These are phyloP conservation scores for Metallyticus violacea DNA, from an alignment of 2,888 invertebrate genomes.

Conservation along the genomic window DNA sequence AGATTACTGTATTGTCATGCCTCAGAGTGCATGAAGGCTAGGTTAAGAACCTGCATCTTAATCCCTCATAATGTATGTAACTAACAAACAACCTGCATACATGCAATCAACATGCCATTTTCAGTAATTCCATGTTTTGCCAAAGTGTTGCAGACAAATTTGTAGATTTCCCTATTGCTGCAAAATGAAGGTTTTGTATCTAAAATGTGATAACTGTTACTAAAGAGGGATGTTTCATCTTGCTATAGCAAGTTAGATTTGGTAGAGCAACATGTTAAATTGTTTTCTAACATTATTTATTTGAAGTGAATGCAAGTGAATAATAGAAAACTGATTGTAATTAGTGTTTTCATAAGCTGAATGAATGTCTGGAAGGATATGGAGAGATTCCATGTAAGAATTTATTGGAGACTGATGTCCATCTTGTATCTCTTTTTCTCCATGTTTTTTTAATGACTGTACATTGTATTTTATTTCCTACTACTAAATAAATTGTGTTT, in stretches of 20 bases:
- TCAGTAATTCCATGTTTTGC: not conserved
- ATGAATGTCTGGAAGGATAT: not conserved
- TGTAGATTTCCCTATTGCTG: not conserved
- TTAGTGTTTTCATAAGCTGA: constrained; percentile 7
- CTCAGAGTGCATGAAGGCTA: not conserved
- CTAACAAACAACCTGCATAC: too few species aligned
- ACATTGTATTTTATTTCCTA: constrained; percentile 28
- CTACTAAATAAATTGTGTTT: constrained; percentile 26
- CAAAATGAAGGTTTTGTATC: not conserved
- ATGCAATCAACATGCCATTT: not conserved
- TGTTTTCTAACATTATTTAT: constrained; percentile 18
- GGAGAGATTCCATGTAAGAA: not conserved
- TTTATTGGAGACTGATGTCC: constrained; percentile 17
- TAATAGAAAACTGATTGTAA: constrained; percentile 16
- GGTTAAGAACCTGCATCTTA: not conserved
- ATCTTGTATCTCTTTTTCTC: constrained; percentile 21
- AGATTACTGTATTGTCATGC: not conserved
- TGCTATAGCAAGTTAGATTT: constrained; percentile 9
- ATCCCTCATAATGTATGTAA: not conserved
- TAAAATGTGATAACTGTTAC: not conserved
- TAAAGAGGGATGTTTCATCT: not conserved
- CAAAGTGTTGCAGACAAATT: not conserved
- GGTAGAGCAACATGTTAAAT: constrained; percentile 13
- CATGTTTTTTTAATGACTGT: constrained; percentile 25
- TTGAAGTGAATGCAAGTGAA: constrained; percentile 17